A percentile compares a stretch with the other conserved stretches of the same genome.
Evolutionary conservation across 2,797 vertebrate genomes (phyloP).

Genomic region (Enteromius unitaeniatus): DNA sequence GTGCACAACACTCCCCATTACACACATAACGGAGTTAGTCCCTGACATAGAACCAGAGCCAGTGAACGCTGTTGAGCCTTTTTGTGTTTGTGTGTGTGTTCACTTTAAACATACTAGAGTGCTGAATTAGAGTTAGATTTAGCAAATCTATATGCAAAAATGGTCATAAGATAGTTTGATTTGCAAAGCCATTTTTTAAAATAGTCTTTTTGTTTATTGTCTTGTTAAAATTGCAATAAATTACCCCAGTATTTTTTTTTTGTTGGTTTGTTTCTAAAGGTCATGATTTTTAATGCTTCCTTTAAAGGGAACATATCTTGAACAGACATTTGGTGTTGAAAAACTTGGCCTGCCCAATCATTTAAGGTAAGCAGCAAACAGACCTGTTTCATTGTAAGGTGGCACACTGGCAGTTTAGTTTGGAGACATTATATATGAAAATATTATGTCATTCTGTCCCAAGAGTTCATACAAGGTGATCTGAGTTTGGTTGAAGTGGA

Average conservation of each 20-base stretch:
- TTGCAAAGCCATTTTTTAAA: too few relatives aligned
- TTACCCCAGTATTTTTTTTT: neutral
- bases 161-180: neutral
- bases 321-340: too few relatives aligned
- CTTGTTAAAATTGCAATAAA: neutral
- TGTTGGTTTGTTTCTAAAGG: neutral
- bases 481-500: neutral
- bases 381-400: neutral
- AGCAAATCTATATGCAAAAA: neutral
- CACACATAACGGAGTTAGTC: conserved; percentile 74
- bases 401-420: neutral
- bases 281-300: neutral
- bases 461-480: neutral
- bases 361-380: neutral
- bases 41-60: conserved; percentile 56
- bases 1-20: conserved; percentile 78
- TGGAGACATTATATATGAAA: neutral
- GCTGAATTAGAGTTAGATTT: neutral
- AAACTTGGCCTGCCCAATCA: neutral
- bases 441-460: neutral
- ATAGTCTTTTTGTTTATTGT: neutral
- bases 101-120: neutral
- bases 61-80: conserved; percentile 34
- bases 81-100: conserved; percentile 43
- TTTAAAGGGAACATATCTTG: neutral